Evolutionary conservation across 2,113 vertebrate genomes (phyloP).

Genomic region (Perognathus longimembris): DNA sequence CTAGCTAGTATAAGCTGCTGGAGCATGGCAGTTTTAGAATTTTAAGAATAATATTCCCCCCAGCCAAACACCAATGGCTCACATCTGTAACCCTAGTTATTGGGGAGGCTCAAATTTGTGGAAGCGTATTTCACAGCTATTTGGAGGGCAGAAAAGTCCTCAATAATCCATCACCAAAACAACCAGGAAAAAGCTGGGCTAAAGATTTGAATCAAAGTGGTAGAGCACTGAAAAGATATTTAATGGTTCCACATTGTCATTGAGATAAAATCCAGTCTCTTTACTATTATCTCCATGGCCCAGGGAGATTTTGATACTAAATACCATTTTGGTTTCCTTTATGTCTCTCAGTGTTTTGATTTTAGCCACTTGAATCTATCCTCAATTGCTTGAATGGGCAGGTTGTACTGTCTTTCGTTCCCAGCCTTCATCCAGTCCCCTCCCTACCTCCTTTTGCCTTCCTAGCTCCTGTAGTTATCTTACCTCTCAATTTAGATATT

Average conservation of each 20-base stretch:
- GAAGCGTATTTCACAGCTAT: no score
- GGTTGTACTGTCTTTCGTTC: not conserved
- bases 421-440: not conserved
- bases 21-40: no score
- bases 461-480: not conserved
- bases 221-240: no score
- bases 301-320: not conserved
- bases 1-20: no score
- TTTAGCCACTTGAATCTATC: not conserved
- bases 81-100: no score
- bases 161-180: no score
- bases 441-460: not conserved
- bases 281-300: not conserved
- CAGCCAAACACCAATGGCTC: no score
- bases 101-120: no score
- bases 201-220: no score
- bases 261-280: not conserved
- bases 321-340: not conserved
- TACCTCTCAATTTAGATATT: slow-evolving; percentile 26
- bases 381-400: not conserved
- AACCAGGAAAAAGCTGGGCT: no score
- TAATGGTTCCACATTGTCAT: not conserved
- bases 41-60: no score
- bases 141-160: no score
- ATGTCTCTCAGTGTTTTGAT: not conserved